Conservation (phyloP, 2,113 vertebrate genomes). For the Panthera leo region DNA sequence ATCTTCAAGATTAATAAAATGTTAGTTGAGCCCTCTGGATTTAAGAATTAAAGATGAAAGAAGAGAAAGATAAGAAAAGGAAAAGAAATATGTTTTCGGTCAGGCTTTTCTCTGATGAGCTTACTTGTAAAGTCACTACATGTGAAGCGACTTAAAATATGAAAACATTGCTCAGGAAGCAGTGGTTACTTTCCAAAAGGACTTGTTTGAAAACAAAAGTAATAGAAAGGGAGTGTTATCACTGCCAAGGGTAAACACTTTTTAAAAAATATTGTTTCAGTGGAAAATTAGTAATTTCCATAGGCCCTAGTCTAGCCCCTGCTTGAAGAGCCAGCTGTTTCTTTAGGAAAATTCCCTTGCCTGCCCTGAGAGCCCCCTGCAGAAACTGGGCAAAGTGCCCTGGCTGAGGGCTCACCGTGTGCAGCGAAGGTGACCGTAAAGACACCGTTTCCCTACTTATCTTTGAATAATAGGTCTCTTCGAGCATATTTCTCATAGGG, state of each 20-base stretch:
- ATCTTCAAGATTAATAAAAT: conserved; percentile 66
- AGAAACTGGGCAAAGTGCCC: background rate
- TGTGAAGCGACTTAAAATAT: background rate
- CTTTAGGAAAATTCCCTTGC: background rate
- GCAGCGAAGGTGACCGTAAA: background rate
- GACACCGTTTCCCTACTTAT: background rate
- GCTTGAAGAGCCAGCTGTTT: background rate
- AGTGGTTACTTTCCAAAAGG: background rate
- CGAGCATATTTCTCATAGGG: background rate
- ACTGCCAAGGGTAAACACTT: background rate
- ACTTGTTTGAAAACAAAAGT: conserved; percentile 31
- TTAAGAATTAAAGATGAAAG: conserved; percentile 51
- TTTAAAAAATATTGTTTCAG: background rate
- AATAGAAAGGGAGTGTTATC: background rate
- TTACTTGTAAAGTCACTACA: background rate
- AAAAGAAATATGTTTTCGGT: background rate
- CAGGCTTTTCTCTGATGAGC: background rate
- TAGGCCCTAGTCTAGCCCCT: background rate
- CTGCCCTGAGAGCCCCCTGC: background rate
- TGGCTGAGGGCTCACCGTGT: background rate
- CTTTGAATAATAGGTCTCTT: background rate
- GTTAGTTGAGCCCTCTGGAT: background rate
- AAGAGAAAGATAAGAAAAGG: background rate
- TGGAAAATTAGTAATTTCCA: background rate
- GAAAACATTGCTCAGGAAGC: background rate